Evolutionary conservation across 64 coral and sea anemone species (phyloP).

Genomic region (Porites australiensis): DNA sequence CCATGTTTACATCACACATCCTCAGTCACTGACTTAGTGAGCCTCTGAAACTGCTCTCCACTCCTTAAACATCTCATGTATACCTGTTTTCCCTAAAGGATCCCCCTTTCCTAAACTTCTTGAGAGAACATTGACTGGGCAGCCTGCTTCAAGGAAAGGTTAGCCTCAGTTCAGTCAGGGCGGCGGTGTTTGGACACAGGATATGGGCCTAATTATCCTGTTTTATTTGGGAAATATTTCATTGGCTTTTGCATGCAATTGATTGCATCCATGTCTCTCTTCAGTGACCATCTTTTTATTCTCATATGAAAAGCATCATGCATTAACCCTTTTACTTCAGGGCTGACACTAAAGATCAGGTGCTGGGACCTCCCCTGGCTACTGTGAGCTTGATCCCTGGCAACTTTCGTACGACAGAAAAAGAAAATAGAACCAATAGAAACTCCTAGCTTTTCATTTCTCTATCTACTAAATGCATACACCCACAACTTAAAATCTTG

Average conservation of each 20-base stretch:
- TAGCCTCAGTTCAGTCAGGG: slow-evolving; percentile 20
- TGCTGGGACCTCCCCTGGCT: too few relatives aligned
- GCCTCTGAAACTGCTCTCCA: neutral
- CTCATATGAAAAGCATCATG: too few relatives aligned
- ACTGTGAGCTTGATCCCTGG: too few relatives aligned
- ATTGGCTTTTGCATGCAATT: neutral
- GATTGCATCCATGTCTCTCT: neutral
- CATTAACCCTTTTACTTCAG: too few relatives aligned
- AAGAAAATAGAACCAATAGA: too few relatives aligned
- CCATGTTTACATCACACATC: neutral
- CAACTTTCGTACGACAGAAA: too few relatives aligned
- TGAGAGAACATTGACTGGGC: slow-evolving; percentile 57
- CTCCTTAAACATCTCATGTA: slow-evolving; percentile 16
- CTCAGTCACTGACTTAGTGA: neutral
- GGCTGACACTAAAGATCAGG: too few relatives aligned
- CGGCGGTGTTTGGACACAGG: slow-evolving; percentile 6
- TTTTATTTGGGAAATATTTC: neutral
- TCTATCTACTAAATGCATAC: too few relatives aligned
- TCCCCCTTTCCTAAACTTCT: slow-evolving; percentile 62
- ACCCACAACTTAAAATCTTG: too few relatives aligned
- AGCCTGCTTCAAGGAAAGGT: slow-evolving; percentile 56
- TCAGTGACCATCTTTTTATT: too few relatives aligned
- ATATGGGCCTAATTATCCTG: neutral
- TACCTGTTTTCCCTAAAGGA: slow-evolving; percentile 44
- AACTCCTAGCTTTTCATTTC: too few relatives aligned